A percentile compares a stretch with the other conserved stretches of the same genome.
Evolutionary conservation across 2,797 vertebrate species (phyloP).

Genomic region (Eulemur coronatus): DNA sequence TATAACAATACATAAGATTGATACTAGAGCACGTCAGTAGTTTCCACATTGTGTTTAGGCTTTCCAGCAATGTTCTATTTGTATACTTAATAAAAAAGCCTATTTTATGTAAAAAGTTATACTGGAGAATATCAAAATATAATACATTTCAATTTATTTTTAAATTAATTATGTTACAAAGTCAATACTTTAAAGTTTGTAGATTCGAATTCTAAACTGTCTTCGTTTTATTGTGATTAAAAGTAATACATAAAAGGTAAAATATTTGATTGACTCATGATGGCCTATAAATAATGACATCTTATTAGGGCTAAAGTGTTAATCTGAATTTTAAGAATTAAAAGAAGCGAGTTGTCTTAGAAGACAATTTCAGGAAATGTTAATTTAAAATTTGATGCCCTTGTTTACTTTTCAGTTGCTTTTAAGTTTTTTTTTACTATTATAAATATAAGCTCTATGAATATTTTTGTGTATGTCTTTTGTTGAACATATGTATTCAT

Average conservation of each 20-base stretch:
- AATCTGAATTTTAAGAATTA: background rate
- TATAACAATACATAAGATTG: background rate
- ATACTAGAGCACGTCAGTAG: background rate
- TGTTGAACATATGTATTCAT: background rate
- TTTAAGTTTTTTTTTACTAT: background rate
- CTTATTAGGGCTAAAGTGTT: background rate
- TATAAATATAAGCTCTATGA: background rate
- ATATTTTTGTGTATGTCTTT: background rate
- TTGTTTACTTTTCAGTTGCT: background rate
- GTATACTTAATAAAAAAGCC: background rate
- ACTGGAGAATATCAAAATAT: background rate
- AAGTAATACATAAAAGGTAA: background rate
- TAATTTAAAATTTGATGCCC: background rate
- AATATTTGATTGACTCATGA: background rate
- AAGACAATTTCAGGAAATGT: background rate
- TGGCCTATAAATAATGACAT: background rate
- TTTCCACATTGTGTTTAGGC: background rate
- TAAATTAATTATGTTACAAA: background rate
- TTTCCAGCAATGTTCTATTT: background rate
- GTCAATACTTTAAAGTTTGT: background rate
- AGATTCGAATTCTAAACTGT: background rate
- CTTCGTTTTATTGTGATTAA: background rate
- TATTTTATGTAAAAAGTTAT: background rate
- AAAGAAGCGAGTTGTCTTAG: background rate
- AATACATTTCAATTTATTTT: background rate